These are phyloP conservation scores for Gracilinanus agilis DNA, from an alignment of 2,113 vertebrate genomes.

Conservation along the genomic window DNA sequence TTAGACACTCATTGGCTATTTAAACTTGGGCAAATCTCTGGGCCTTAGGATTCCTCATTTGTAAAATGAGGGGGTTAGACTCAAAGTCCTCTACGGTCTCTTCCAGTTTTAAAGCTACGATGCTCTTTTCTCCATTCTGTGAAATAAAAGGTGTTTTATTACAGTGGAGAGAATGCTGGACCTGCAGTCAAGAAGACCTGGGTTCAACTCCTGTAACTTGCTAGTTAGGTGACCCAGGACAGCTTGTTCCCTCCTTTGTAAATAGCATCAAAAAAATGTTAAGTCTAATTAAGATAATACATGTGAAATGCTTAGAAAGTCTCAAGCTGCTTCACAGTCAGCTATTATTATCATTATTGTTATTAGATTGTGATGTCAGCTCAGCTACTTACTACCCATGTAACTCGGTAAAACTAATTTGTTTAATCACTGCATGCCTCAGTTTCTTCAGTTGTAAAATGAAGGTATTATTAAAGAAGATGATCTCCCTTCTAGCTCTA, in stretches of 20 bases:
- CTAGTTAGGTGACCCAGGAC: no score
- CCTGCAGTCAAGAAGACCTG: no score
- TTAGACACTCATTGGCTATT: not conserved
- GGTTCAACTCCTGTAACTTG: no score
- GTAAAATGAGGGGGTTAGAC: not conserved
- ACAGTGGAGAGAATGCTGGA: not conserved
- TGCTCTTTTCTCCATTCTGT: not conserved
- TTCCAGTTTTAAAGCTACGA: not conserved
- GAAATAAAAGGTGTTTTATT: not conserved
- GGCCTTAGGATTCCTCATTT: not conserved
- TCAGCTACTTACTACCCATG: not conserved
- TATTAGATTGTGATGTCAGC: not conserved
- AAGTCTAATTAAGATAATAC: not conserved
- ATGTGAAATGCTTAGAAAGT: not conserved
- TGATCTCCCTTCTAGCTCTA: not conserved
- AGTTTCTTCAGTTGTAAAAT: not conserved
- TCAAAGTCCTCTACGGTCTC: not conserved
- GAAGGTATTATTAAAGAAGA: not conserved
- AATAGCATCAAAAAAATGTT: not conserved
- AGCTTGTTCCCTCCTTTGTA: not conserved
- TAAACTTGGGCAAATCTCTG: not conserved
- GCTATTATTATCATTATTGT: not conserved
- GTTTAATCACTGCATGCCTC: not conserved
- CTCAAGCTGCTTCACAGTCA: not conserved
- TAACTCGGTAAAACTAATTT: not conserved